Evolutionary conservation across 1,140 invertebrate species (phyloP), one percentile per base, ranked within the genome.

Genomic region (Drosophila jambulina): DNA sequence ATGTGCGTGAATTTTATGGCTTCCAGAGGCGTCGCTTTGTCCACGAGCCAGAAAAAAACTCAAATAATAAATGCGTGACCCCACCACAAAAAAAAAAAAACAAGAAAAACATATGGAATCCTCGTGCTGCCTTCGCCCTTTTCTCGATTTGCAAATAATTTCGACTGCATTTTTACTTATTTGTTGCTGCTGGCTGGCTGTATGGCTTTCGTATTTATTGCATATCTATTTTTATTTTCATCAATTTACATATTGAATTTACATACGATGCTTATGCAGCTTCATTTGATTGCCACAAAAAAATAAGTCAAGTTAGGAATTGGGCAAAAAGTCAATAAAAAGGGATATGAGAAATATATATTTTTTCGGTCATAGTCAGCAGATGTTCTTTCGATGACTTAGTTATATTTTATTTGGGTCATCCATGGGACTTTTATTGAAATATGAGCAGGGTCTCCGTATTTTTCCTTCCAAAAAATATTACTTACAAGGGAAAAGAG

Each of bases 201-300:
- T 63, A 56, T 49, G 70, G 70, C 46, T 67, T 68, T 77, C 29
- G 40, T 42, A 48, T 78, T 77, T 77, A 78, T 77, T 78, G 74
- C 65, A 72, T 58, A 58, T 65, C 74, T 43, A 67, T 62, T 43
- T 53, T 48, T 64, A 32, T 63, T 43, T 77, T 62, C 25, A 45
- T 27, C 58, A 62, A 78, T 71, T 70, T 62, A 51, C 64, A 78
- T 78, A 78, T 78, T 78, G 64, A 48, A 29, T 78, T 70, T 78
- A 53, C 43, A 46, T 69, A 42, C 40, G 54, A 48, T 57, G 75
- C 57, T 78, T 61, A 57, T 78, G 75, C 58, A 70, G 75, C 75
- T 78, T 78, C 75, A 78, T 71, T 78, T 78, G 65, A 78, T 78
- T 70, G 75, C 36, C 29, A 43, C 32, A 76, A 76, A 75, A 75